phyloP scores from a whole-genome alignment of 2,113 vertebrate genomes.

The Gulo gulo region DNA sequence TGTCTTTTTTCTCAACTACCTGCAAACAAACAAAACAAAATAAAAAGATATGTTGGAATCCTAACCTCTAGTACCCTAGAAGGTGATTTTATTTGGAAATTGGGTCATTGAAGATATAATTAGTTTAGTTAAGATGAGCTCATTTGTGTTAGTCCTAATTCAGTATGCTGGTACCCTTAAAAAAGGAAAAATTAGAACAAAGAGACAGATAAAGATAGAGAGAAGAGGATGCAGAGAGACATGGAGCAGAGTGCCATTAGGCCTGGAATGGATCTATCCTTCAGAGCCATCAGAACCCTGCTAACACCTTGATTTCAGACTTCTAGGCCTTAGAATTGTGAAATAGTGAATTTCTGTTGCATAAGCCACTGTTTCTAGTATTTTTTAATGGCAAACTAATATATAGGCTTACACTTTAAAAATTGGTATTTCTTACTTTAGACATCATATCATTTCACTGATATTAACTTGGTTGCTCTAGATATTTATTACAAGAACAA shows the following conservation, averaged over 20 bases:
- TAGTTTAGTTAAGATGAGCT: neutral
- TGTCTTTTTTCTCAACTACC: neutral
- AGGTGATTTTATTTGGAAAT: neutral
- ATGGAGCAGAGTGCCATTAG: neutral
- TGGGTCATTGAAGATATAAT: neutral
- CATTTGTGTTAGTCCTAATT: neutral
- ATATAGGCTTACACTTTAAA: neutral
- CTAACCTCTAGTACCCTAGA: neutral
- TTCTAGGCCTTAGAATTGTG: neutral
- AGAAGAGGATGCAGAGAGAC: neutral
- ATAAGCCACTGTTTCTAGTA: neutral
- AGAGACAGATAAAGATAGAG: neutral
- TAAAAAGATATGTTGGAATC: neutral
- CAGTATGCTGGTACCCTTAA: neutral
- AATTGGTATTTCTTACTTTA: neutral
- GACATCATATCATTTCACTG: neutral
- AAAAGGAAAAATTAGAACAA: neutral
- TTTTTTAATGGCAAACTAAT: neutral
- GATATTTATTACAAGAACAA: neutral
- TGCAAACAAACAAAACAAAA: neutral
- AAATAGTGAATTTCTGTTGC: neutral
- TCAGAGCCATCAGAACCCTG: neutral
- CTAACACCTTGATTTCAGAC: neutral
- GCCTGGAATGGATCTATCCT: too few species aligned
- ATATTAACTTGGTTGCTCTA: neutral